These are phyloP conservation scores for Vanacampus margaritifer DNA, from an alignment of 2,113 vertebrate species.

Conservation along the genomic window DNA sequence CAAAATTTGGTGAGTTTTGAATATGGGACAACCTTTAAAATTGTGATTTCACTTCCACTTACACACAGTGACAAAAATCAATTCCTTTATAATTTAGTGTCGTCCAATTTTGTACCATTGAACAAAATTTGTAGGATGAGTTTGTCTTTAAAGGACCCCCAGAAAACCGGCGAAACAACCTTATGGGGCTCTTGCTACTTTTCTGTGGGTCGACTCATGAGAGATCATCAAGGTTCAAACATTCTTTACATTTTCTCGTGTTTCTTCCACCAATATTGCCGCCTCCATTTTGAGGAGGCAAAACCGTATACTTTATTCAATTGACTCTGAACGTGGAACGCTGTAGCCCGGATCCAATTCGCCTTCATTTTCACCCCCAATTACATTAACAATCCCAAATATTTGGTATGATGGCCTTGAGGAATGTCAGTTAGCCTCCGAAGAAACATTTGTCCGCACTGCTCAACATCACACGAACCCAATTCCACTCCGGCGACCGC, in stretches of 20 bases:
- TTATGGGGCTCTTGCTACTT: not conserved
- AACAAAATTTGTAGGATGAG: not conserved
- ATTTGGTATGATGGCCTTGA: constrained; percentile 27
- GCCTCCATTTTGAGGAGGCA: not conserved
- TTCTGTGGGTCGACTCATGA: not conserved
- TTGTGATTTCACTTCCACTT: not conserved
- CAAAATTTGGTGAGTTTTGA: no score
- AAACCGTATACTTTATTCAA: not conserved
- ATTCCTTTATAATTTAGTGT: no score
- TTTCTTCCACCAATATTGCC: not conserved
- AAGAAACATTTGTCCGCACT: constrained; percentile 29
- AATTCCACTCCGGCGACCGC: constrained; percentile 13
- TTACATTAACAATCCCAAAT: constrained; percentile 37
- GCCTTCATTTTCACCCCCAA: constrained; percentile 59
- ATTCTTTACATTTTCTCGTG: not conserved
- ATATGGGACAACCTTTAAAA: not conserved
- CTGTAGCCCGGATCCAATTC: constrained; percentile 16
- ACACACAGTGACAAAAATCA: not conserved
- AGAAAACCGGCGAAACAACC: not conserved
- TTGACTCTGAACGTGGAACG: constrained; percentile 12
- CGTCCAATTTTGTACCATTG: not conserved
- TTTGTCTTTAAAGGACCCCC: not conserved
- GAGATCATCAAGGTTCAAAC: not conserved
- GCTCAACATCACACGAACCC: constrained; percentile 28
- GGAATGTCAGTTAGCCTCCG: constrained; percentile 14